Evolutionary conservation across 2,888 invertebrate species (phyloP).

Genomic region (Andricus curvator): DNA sequence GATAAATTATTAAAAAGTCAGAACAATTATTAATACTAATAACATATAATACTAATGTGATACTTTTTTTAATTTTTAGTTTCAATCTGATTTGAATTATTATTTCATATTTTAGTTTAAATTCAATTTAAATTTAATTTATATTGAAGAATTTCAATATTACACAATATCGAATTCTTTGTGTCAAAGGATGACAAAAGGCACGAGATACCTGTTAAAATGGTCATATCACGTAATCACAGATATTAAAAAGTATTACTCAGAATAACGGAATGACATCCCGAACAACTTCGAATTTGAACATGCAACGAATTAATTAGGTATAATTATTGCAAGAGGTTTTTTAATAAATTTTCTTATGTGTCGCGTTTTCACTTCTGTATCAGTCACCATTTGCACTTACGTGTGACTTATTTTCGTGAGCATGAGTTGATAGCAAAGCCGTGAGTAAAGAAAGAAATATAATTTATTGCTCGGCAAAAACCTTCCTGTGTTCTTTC

Average conservation of each 20-base stretch:
- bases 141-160: no score
- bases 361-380: neutral
- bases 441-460: neutral
- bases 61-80: no score
- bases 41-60: no score
- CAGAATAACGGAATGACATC: neutral
- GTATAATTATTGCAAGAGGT: neutral
- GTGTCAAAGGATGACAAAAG: neutral
- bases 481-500: neutral
- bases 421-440: neutral
- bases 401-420: neutral
- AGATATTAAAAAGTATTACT: neutral
- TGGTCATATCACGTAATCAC: neutral
- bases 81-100: no score
- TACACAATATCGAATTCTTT: no score
- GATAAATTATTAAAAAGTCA: no score
- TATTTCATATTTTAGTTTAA: no score
- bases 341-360: neutral
- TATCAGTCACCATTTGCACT: neutral
- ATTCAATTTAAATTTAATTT: no score
- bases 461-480: neutral
- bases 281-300: neutral
- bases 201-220: neutral
- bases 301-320: neutral
- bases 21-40: no score